A percentile compares a stretch with the other conserved stretches of the same genome.
Evolutionary conservation across 2,113 vertebrate species (phyloP).

Genomic region (Callithrix jacchus): DNA sequence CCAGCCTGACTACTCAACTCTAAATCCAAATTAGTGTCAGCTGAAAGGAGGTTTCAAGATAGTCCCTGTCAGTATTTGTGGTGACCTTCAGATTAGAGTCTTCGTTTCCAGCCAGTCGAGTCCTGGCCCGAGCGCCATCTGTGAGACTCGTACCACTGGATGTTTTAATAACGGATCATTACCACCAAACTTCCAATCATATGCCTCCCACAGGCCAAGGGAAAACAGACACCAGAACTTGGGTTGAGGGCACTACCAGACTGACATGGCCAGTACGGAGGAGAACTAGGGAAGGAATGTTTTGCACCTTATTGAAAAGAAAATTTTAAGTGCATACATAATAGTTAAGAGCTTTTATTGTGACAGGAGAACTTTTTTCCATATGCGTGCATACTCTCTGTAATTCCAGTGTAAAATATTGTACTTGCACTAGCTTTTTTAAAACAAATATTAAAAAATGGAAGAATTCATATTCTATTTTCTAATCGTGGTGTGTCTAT

Average conservation of each 20-base stretch:
- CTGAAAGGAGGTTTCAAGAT: constrained; percentile 50
- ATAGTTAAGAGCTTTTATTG: constrained; percentile 93
- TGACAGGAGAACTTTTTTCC: constrained; percentile 92
- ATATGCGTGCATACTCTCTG: constrained; percentile 96
- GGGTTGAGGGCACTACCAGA: constrained; percentile 82
- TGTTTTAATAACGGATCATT: constrained; percentile 57
- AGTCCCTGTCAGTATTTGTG: constrained; percentile 75
- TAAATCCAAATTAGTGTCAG: constrained; percentile 18
- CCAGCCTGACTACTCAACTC: neutral
- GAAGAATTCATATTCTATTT: constrained; percentile 96
- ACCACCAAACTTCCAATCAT: constrained; percentile 79
- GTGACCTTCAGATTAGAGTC: constrained; percentile 64
- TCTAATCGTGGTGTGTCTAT: constrained; percentile 97
- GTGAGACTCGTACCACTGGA: constrained; percentile 1
- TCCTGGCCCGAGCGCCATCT: constrained; percentile 58
- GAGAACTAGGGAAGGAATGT: constrained; percentile 89
- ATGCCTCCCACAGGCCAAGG: constrained; percentile 80
- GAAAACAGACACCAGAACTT: constrained; percentile 83
- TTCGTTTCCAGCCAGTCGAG: constrained; percentile 50
- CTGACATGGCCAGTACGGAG: constrained; percentile 88
- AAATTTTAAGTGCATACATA: constrained; percentile 91
- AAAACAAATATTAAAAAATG: constrained; percentile 94
- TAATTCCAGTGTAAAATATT: constrained; percentile 98
- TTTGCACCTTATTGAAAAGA: constrained; percentile 94
- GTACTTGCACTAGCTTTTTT: constrained; percentile 99